Conservation (phyloP, 2,888 invertebrate genomes). For the Rhagium mordax region DNA sequence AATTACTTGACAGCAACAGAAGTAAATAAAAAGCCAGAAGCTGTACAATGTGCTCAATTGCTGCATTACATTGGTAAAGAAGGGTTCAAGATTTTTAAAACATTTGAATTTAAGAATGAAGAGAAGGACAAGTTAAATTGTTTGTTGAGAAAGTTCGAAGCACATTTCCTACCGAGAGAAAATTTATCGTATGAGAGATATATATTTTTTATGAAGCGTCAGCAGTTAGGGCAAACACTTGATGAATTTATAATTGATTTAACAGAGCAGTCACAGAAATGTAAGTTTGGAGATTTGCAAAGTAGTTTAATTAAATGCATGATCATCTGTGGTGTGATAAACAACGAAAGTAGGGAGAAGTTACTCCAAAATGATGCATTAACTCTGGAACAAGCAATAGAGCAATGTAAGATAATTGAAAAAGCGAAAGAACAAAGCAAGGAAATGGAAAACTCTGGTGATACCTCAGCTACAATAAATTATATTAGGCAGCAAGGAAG, state of each 20-base stretch:
- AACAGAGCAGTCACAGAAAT: conserved; percentile 12
- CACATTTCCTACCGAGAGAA: conserved; percentile 47
- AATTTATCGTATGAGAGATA: conserved; percentile 48
- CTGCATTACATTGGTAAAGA: too few species aligned
- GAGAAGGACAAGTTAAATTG: conserved; percentile 41
- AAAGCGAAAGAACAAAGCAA: neutral
- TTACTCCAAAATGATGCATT: conserved; percentile 22
- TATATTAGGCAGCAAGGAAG: too few species aligned
- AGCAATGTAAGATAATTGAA: conserved; percentile 10
- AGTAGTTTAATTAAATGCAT: conserved; percentile 26
- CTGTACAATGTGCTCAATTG: too few species aligned
- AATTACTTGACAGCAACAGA: too few species aligned
- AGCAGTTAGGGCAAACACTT: conserved; percentile 1
- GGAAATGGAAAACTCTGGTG: neutral
- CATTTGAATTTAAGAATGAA: conserved; percentile 42
- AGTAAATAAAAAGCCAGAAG: too few species aligned
- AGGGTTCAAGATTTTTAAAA: too few species aligned
- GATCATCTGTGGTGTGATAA: conserved; percentile 23
- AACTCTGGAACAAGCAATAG: conserved; percentile 17
- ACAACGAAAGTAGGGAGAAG: conserved; percentile 18
- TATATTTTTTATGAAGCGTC: conserved; percentile 43
- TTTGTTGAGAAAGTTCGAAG: conserved; percentile 48
- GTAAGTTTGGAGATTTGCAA: conserved; percentile 5
- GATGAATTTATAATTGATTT: conserved; percentile 22
- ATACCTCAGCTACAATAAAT: neutral